phyloP scores from a whole-genome alignment of 2,113 vertebrate genomes.

The Sterna hirundo region DNA sequence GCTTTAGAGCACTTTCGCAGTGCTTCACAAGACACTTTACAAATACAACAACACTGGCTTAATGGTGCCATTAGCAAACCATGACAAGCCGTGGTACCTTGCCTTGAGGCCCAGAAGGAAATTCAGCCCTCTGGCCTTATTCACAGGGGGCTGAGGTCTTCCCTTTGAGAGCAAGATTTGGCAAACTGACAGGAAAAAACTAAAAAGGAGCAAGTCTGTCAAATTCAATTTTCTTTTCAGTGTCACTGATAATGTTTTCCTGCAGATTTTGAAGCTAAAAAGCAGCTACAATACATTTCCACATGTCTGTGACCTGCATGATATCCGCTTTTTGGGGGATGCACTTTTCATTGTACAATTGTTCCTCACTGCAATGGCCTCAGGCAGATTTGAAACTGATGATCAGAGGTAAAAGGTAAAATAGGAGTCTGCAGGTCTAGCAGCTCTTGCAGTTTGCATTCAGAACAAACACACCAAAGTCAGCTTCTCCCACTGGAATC shows the following conservation, averaged over 20 bases:
- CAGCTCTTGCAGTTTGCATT: neutral
- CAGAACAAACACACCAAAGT: neutral
- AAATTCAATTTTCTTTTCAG: neutral
- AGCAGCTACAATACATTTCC: neutral
- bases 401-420: neutral
- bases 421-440: neutral
- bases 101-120: neutral
- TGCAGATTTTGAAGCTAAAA: slow-evolving; percentile 2
- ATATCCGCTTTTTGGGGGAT: neutral
- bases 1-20: neutral
- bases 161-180: neutral
- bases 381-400: slow-evolving; percentile 14
- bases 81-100: neutral
- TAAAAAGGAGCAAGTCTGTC: neutral
- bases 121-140: neutral
- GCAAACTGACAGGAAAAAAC: neutral
- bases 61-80: neutral
- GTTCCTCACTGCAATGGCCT: neutral
- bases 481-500: neutral
- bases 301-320: neutral
- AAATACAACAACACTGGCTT: neutral
- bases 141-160: neutral
- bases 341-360: neutral
- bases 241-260: neutral
- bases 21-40: neutral